Conservation (phyloP, 2,797 vertebrate species). For the Scolopax rusticola region DNA sequence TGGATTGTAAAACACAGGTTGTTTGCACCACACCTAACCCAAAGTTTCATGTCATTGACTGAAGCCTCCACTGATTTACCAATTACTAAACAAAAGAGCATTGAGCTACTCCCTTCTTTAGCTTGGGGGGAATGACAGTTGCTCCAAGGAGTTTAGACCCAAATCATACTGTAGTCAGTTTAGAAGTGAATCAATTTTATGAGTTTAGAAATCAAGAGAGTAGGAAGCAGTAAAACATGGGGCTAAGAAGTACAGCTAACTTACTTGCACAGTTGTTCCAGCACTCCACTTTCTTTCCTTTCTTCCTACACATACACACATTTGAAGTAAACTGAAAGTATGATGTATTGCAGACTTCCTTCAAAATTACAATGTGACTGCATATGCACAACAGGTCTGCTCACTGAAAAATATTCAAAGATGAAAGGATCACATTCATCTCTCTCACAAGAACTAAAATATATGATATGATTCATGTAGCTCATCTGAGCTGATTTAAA, state of each 20-base stretch:
- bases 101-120: not conserved
- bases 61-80: not conserved
- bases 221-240: not conserved
- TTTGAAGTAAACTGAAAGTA: not conserved
- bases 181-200: not conserved
- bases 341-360: not conserved
- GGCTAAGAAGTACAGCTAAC: not conserved
- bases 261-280: not conserved
- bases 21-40: not conserved
- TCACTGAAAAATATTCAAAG: not conserved
- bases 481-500: not conserved
- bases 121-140: not conserved
- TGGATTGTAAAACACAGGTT: not conserved
- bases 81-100: not conserved
- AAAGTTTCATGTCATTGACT: not conserved
- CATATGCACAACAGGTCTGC: not conserved
- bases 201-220: not conserved
- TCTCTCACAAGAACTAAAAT: not conserved
- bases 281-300: not conserved
- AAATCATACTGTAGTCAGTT: not conserved
- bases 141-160: not conserved
- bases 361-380: not conserved
- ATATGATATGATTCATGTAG: not conserved
- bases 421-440: not conserved
- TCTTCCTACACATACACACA: not conserved